Conservation (phyloP, 2,888 invertebrate genomes). For the Ophioninae sp. region DNA sequence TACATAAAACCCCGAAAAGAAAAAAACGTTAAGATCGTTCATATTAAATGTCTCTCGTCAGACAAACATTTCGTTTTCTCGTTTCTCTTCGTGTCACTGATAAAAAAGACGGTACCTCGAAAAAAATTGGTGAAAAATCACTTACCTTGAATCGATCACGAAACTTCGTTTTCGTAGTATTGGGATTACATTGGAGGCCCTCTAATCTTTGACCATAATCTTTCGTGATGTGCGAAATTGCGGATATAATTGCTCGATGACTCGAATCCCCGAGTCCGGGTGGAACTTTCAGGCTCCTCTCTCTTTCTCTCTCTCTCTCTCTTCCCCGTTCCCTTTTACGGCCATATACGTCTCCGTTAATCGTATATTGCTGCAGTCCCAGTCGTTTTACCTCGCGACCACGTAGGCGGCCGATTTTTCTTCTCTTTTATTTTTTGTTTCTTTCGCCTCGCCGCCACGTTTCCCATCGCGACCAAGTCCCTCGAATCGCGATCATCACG, state of each 20-base stretch:
- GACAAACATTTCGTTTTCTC: no score
- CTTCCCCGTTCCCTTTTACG: conserved; percentile 52
- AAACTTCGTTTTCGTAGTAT: neutral
- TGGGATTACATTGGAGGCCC: neutral
- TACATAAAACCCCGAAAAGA: no score
- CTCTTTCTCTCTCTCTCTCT: conserved; percentile 23
- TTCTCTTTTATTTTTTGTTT: conserved; percentile 1
- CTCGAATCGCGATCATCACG: conserved; percentile 58
- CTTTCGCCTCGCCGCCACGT: conserved; percentile 27
- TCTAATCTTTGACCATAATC: neutral
- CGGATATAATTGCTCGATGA: conserved; percentile 32
- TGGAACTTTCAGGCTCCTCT: conserved; percentile 2
- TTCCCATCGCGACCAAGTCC: conserved; percentile 42
- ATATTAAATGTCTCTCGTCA: no score
- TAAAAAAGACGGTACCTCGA: neutral
- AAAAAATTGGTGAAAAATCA: neutral
- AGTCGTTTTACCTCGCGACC: conserved; percentile 49
- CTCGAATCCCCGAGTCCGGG: conserved; percentile 15
- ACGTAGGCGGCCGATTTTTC: conserved; percentile 62
- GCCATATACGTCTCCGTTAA: conserved; percentile 61
- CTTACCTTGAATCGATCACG: neutral
- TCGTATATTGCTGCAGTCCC: conserved; percentile 43
- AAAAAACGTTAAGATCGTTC: no score
- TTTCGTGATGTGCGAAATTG: neutral
- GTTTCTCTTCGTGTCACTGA: no score